Percentiles rank a stretch among this genome's conserved stretches.
Evolutionary conservation across 1,140 invertebrate species (phyloP).

Genomic region (Philopotamus ludificatus): DNA sequence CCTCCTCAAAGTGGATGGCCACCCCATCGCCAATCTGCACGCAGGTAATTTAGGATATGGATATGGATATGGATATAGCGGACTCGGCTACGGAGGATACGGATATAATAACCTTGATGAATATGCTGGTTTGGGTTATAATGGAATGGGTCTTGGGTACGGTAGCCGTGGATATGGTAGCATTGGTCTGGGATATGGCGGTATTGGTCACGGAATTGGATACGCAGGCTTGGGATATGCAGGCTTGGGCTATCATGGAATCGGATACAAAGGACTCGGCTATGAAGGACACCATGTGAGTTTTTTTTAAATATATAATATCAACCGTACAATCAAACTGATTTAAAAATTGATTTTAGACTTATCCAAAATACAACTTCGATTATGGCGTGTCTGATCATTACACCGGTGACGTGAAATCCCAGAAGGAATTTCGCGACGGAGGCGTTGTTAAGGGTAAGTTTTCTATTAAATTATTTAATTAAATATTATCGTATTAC

Average conservation of each 20-base stretch:
- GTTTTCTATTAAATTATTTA: constrained; percentile 42
- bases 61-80: too few relatives aligned
- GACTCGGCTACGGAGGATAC: constrained; percentile 1
- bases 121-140: constrained; percentile 13
- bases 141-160: not conserved
- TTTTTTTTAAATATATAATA: not conserved
- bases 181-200: not conserved
- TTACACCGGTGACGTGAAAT: constrained; percentile 45
- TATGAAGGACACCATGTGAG: constrained; percentile 1
- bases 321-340: not conserved
- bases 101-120: not conserved
- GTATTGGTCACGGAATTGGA: not conserved
- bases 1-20: not conserved
- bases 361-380: constrained; percentile 44
- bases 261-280: constrained; percentile 5
- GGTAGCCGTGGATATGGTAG: not conserved
- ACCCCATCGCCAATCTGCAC: not conserved
- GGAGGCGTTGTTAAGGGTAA: constrained; percentile 46
- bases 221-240: not conserved
- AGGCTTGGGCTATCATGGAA: not conserved
- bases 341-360: constrained; percentile 24
- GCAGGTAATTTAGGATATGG: constrained; percentile 1
- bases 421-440: constrained; percentile 46
- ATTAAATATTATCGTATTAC: not conserved
- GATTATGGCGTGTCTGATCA: constrained; percentile 45